Conservation (phyloP, 30 jellyfish, hydroid and myxozoan genomes). For the Hydractinia symbiolongicarpus region DNA sequence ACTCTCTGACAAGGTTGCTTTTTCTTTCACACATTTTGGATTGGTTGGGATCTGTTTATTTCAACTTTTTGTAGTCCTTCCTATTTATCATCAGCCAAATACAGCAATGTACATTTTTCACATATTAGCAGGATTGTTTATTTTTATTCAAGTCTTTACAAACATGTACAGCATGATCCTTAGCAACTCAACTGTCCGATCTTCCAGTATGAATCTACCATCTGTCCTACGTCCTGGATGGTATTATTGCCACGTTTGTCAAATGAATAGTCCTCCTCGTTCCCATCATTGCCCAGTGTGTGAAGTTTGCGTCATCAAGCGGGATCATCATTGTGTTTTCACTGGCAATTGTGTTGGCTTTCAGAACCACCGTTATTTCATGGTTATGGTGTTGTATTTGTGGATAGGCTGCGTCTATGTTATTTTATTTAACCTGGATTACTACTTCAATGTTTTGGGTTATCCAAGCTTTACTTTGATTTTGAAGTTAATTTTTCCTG, state of each 20-base stretch:
- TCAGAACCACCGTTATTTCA: conserved; percentile 72
- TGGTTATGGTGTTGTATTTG: conserved; percentile 54
- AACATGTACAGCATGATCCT: conserved; percentile 60
- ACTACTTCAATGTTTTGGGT: conserved; percentile 52
- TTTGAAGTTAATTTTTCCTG: conserved; percentile 66
- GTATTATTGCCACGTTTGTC: conserved; percentile 81
- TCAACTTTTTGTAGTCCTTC: conserved; percentile 63
- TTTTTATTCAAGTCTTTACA: conserved; percentile 59
- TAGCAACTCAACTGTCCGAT: conserved; percentile 52
- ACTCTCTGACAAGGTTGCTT: conserved; percentile 66
- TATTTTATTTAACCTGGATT: conserved; percentile 55
- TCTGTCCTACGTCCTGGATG: conserved; percentile 79
- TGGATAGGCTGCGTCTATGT: conserved; percentile 80
- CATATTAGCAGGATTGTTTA: conserved; percentile 42
- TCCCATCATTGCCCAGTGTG: conserved; percentile 88
- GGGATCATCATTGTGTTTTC: conserved; percentile 88
- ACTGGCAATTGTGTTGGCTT: conserved; percentile 92
- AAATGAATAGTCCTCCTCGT: conserved; percentile 89
- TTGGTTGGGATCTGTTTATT: conserved; percentile 57
- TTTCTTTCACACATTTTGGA: conserved; percentile 74
- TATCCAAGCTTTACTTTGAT: conserved; percentile 31
- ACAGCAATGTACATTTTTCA: conserved; percentile 57
- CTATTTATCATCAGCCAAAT: conserved; percentile 62
- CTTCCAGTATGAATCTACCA: conserved; percentile 50
- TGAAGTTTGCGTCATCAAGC: conserved; percentile 71